Evolutionary conservation across 2,888 invertebrate genomes (phyloP), one percentile per base, ranked within the genome.

Genomic region (Abscondita cerata): DNA sequence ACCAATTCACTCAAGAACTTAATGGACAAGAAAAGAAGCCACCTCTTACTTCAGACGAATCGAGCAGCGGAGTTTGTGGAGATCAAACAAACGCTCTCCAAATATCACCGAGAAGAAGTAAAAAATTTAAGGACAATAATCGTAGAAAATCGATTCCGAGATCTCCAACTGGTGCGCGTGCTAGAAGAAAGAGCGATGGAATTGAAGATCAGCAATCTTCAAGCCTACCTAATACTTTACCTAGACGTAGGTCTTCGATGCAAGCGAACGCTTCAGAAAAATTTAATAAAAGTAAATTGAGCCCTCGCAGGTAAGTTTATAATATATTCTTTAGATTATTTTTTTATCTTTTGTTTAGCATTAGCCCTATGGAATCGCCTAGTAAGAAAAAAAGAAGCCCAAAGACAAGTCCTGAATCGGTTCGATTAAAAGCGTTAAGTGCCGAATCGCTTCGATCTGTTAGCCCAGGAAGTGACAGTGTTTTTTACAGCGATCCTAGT

Each of bases 401-500:
- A 20, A 65, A 71, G 65, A 62, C 66, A 33, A 83, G 82, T 72
- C 82, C 83, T 1, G 84, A 85, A 65, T 70, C 79, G 4, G 76
- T 82, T 9, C 81, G 87, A 68, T 78, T 92, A 53, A 93, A 93
- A 81, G 92, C 93, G 8, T 84, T 93, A 62, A 93, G 93, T 70
- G 92, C 92, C 46, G 95, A 95, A 81, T 93, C 93, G 0, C 81
- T 95, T 54, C 86, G 94, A 48, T 93, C 93, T n/a, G 93, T 92
- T 38, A 93, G 93, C 73, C 94, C 94, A 2, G 94, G 95, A 18
- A 94, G 93, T 67, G 94, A 95, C 79, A 93, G 92, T 59, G 94
- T 95, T 19, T 95, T 95, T 81, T 93, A 93, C 81, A 92, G 92
- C 75, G 93, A 93, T 78, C 87, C 83, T n/a, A 86, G 86, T 62